Evolutionary conservation across 2,113 vertebrate genomes (phyloP), one percentile per base, ranked within the genome.

Genomic region (Pelecanus crispus): DNA sequence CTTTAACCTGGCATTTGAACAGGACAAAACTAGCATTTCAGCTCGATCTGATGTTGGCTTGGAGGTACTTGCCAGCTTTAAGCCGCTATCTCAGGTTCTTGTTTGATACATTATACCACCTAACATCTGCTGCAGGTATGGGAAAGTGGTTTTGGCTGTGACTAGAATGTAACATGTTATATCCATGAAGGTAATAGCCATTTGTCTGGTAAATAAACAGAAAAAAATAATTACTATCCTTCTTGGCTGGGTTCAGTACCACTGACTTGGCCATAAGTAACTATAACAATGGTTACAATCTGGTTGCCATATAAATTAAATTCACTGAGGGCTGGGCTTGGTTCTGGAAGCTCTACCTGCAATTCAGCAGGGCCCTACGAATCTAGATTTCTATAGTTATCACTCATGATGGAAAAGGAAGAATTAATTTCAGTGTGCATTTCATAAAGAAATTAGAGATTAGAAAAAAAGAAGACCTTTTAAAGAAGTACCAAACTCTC

Each of bases 251-350:
- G 17, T 62, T 80, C 61, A 53, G 21, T 47, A 65, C 31, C 61
- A 74, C 66, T 84, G 61, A 15, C 36, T 61, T 58, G 36, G 67
- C 36, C 31, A 5, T 11, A 45, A 62, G 61, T 36, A 73, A 44
- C 21, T 16, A 6, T 11, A 62, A 44, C 22, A 42, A 36, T 2
- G 17, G 42, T 47, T 82, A 26, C 14, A 13, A 21, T 24, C 28
- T 31, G 14, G 3, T 50, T 0, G 0, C 49, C 1, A 0, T 45
- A 59, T 47, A 44, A 75, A 85, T 52, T 44, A 67, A 75, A 72
- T 56, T 58, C 17, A 53, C 28, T 45, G 31, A 53, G 36, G 10
- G 25, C 28, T 88, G 17, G 31, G 11, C 31, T 73, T 84, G 28
- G 14, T 53, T 89, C 36, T 66, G 32, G n/a, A 34, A 95, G 3